Evolutionary conservation across 2,888 invertebrate species (phyloP), one percentile per base, ranked within the genome.

Genomic region (Drosophila infuscata): DNA sequence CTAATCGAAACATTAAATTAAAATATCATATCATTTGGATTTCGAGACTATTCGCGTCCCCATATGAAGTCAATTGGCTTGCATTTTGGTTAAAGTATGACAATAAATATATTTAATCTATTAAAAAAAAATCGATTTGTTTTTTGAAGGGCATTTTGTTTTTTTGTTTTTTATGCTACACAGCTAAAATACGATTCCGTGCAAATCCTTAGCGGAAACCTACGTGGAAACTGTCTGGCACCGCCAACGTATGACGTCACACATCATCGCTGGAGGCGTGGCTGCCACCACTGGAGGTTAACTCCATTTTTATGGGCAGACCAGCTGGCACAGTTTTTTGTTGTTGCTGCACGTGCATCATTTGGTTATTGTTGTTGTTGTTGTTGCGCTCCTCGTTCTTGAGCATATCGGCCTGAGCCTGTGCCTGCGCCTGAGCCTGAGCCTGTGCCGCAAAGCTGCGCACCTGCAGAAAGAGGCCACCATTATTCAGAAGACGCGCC

Each of bases 401-500:
- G 29, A 76, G 60, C 67, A 83, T 71, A 76, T 83, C 81, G 74
- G 87, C 76, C 11, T 78, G 81, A 0, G 67, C 65, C 15, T 79
- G 82, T 0, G 71, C 70, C 20, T 84, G 87, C 0, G 68, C 80
- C 8, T 80, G 82, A 0, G 73, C 70, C 30, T 84, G 86, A 0
- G 74, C 66, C 29, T 79, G 77, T 0, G 68, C 79, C 20, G 92
- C 93, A 68, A 94, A 93, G 43, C 94, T 93, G 70, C 94, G 92
- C 72, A 95, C 95, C 94, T 96, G 96, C 70, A 96, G 93, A 89
- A 96, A 94, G 82, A 96, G 94, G 65, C 96, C 95, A 3, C 88
- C 90, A 90, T 95, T 95, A 85, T 95, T 95, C 70, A 96, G 94
- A 81, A 97, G 93, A 88, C 97, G 95, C 63, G 97, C 96, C 94